phyloP scores from a whole-genome alignment of 2,888 invertebrate species.

The Exocentrus adspersus region DNA sequence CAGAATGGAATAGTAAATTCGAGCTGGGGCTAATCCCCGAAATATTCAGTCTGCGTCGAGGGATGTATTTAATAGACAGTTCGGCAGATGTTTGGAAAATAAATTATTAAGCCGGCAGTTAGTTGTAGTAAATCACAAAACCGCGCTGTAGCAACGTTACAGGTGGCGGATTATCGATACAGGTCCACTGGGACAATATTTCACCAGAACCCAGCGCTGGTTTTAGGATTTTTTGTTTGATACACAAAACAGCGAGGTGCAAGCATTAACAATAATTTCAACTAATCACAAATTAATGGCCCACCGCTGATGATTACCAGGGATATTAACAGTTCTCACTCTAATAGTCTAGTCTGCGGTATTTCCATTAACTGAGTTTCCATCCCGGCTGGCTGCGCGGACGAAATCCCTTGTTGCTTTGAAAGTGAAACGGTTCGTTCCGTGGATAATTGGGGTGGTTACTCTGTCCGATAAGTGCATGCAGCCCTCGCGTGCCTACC shows the following conservation, averaged over 20 bases:
- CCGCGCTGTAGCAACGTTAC: neutral
- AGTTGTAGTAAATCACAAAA: neutral
- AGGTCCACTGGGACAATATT: neutral
- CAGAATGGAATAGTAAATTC: neutral
- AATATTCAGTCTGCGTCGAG: neutral
- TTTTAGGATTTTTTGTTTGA: too few relatives aligned
- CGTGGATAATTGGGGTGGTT: too few relatives aligned
- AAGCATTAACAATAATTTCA: constrained; percentile 17
- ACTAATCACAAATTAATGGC: constrained; percentile 13
- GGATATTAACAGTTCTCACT: too few relatives aligned
- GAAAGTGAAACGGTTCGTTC: too few relatives aligned
- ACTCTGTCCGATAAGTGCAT: neutral
- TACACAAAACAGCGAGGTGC: neutral
- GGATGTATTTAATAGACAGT: neutral
- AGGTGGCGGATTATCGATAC: neutral
- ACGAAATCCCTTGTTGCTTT: too few relatives aligned
- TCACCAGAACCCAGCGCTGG: too few relatives aligned
- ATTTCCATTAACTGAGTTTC: too few relatives aligned
- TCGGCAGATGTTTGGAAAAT: neutral
- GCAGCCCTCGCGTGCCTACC: neutral
- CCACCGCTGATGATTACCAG: too few relatives aligned
- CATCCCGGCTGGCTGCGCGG: too few relatives aligned
- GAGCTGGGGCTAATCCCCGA: neutral
- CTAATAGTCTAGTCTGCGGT: too few relatives aligned
- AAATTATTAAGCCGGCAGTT: neutral